Conservation (phyloP, 2,888 invertebrate genomes). For the Apotomis betuletana region DNA sequence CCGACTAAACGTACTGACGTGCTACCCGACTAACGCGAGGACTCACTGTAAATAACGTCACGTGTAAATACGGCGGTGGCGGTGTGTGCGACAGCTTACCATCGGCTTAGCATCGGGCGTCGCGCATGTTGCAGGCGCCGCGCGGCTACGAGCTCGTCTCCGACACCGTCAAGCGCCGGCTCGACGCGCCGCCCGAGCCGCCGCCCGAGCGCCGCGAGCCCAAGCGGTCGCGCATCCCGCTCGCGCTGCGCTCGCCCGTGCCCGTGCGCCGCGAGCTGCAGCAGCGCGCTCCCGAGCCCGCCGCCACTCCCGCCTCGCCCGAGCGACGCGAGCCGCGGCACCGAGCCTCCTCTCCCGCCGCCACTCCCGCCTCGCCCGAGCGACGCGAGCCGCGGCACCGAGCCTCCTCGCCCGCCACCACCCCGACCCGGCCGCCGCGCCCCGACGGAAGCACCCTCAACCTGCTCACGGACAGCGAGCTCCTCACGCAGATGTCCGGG, state of each 20-base stretch:
- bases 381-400: too few relatives aligned
- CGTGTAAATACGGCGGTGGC: not conserved
- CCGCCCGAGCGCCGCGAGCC: slow-evolving; percentile 67
- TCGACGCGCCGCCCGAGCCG: slow-evolving; percentile 67
- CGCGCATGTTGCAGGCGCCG: slow-evolving; percentile 30
- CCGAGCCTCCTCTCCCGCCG: too few relatives aligned
- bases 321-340: not conserved
- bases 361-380: too few relatives aligned
- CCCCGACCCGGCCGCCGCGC: slow-evolving; percentile 54
- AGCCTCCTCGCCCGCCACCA: too few relatives aligned
- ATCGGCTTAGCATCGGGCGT: slow-evolving; percentile 20
- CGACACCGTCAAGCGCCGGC: slow-evolving; percentile 85
- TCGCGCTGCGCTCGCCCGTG: slow-evolving; percentile 71
- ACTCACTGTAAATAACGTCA: slow-evolving; percentile 42
- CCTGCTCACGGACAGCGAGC: slow-evolving; percentile 86
- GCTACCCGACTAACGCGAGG: slow-evolving; percentile 42
- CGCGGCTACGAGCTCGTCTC: slow-evolving; percentile 66
- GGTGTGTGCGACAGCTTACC: slow-evolving; percentile 1
- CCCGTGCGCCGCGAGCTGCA: slow-evolving; percentile 57
- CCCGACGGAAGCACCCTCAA: slow-evolving; percentile 84
- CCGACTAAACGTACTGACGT: slow-evolving; percentile 52
- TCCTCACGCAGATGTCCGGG: slow-evolving; percentile 87
- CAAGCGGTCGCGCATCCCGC: slow-evolving; percentile 76
- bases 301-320: slow-evolving; percentile 65
- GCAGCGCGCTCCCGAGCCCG: slow-evolving; percentile 50